Conservation (phyloP, 2,888 invertebrate genomes). For the Abrostola triplasia region DNA sequence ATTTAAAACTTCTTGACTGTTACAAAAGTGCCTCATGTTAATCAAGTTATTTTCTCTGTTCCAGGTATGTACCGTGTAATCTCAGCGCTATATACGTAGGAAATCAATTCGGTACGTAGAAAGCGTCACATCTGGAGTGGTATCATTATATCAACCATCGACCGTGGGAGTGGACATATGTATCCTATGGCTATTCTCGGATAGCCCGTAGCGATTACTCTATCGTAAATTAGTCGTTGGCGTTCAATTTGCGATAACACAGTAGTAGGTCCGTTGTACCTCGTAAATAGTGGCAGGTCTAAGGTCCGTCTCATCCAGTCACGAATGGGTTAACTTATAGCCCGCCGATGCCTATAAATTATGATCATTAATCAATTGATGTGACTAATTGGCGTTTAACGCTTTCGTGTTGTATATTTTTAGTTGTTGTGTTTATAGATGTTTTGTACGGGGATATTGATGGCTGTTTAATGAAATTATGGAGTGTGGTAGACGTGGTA, state of each 20-base stretch:
- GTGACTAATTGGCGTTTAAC: constrained; percentile 49
- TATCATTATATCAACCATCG: constrained; percentile 37
- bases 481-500: constrained; percentile 16
- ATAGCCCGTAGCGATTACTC: constrained; percentile 58
- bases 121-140: constrained; percentile 46
- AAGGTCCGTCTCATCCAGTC: constrained; percentile 55
- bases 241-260: constrained; percentile 71
- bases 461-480: constrained; percentile 12
- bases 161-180: constrained; percentile 53
- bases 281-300: constrained; percentile 60
- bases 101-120: constrained; percentile 57
- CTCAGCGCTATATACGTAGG: constrained; percentile 19
- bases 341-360: constrained; percentile 43
- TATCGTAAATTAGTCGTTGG: constrained; percentile 65
- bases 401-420: constrained; percentile 21
- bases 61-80: constrained; percentile 65
- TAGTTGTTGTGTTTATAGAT: constrained; percentile 15
- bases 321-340: constrained; percentile 51
- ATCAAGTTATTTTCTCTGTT: constrained; percentile 55
- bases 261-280: constrained; percentile 63
- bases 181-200: constrained; percentile 35
- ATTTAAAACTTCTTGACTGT: constrained; percentile 3
- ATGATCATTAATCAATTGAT: constrained; percentile 51
- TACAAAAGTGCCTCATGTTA: neutral
- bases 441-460: constrained; percentile 19